A percentile compares a stretch with the other conserved stretches of the same genome.
Evolutionary conservation across 2,888 invertebrate genomes (phyloP).

Genomic region (Leptopilina drosophilae): DNA sequence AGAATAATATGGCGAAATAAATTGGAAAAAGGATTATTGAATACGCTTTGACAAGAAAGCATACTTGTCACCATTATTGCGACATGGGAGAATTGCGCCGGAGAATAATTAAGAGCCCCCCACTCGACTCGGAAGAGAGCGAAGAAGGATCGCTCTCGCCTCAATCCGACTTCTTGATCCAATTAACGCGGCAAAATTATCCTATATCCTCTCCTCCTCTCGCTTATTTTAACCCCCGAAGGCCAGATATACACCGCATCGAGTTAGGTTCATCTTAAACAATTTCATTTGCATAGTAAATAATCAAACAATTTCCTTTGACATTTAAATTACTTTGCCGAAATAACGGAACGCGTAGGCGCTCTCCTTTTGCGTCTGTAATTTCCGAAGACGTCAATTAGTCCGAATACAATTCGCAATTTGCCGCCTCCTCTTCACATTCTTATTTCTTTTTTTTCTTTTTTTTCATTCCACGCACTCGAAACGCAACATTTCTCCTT

Average conservation of each 20-base stretch:
- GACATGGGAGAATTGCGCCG: conserved; percentile 65
- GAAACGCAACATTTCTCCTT: no score
- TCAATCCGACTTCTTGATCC: conserved; percentile 75
- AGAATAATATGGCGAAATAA: neutral
- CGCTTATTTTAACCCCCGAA: conserved; percentile 56
- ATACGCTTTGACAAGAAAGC: conserved; percentile 13
- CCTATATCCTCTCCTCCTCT: conserved; percentile 65
- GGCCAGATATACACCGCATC: conserved; percentile 53
- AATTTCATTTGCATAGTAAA: conserved; percentile 76
- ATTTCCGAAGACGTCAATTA: conserved; percentile 68
- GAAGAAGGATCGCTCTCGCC: conserved; percentile 67
- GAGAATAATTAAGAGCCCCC: conserved; percentile 72
- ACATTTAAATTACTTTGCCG: conserved; percentile 72
- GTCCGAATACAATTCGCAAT: conserved; percentile 64
- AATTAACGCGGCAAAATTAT: conserved; percentile 75
- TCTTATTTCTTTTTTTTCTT: conserved; percentile 12
- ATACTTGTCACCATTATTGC: conserved; percentile 64
- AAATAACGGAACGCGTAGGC: conserved; percentile 54
- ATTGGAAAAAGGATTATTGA: neutral
- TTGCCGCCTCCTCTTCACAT: conserved; percentile 53
- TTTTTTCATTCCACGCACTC: neutral
- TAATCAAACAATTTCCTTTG: conserved; percentile 76
- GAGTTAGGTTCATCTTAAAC: conserved; percentile 69
- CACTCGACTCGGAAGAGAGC: conserved; percentile 54
- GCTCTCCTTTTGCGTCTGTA: conserved; percentile 61